Evolutionary conservation across 2,113 vertebrate species (phyloP).

Genomic region (Megaceryle torquata): DNA sequence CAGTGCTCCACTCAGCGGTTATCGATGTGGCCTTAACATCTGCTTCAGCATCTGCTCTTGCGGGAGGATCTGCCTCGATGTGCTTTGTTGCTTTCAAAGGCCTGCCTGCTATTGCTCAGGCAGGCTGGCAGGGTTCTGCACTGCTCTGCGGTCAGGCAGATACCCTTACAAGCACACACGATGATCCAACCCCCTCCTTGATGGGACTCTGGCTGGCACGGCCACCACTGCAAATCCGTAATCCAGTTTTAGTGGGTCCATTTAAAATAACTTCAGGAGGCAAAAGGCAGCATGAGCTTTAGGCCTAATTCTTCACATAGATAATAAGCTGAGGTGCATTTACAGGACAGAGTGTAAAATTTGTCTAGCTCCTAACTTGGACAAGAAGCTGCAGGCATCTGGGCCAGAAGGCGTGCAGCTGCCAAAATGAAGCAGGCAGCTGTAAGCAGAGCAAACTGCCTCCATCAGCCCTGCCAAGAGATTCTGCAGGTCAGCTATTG

Average conservation of each 20-base stretch:
- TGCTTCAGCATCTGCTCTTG: background rate
- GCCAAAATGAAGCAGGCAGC: constrained; percentile 10
- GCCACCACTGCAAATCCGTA: background rate
- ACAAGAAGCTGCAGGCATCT: constrained; percentile 1
- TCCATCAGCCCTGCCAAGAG: background rate
- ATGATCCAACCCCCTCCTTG: accelerated
- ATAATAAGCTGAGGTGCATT: background rate
- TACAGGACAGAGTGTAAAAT: background rate
- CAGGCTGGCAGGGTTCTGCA: background rate
- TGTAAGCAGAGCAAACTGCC: background rate
- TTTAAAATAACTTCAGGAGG: background rate
- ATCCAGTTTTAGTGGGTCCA: background rate
- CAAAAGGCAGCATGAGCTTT: background rate
- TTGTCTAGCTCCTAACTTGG: constrained; percentile 19
- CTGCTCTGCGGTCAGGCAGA: accelerated
- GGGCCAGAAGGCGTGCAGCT: background rate
- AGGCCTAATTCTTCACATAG: background rate
- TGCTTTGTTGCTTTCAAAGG: background rate
- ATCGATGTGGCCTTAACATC: background rate
- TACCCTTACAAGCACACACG: background rate
- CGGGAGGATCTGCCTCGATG: background rate
- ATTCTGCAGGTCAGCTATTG: constrained; percentile 40
- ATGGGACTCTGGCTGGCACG: accelerated
- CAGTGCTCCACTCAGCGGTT: accelerated
- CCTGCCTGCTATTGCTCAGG: background rate